phyloP scores from a whole-genome alignment of 2,888 invertebrate genomes.

The Scaptomyza parva region DNA sequence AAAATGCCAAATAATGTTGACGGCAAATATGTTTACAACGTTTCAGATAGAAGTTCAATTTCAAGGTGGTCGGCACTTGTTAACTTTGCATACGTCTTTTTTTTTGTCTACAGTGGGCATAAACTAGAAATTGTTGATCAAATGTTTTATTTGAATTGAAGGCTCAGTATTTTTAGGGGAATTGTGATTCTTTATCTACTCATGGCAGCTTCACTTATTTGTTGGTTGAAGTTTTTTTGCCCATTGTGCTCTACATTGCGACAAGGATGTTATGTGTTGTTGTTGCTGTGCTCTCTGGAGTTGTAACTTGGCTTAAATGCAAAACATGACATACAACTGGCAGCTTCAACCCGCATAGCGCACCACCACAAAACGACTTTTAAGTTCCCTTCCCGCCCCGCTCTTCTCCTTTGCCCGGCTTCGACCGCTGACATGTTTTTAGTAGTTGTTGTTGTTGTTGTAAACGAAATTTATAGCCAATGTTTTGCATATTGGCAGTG shows the following conservation, averaged over 20 bases:
- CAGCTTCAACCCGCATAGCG: conserved; percentile 71
- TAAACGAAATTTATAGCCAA: conserved; percentile 72
- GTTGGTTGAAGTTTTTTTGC: too few relatives aligned
- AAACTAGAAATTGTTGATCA: neutral
- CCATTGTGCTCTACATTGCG: conserved; percentile 38
- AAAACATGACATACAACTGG: conserved; percentile 71
- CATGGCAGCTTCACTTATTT: too few relatives aligned
- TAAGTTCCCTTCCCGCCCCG: neutral
- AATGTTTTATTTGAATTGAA: neutral
- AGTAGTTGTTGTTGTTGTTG: conserved; percentile 23
- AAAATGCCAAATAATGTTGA: conserved; percentile 32
- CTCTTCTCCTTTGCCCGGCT: conserved; percentile 3
- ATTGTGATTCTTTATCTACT: too few relatives aligned
- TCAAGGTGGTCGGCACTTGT: conserved; percentile 70
- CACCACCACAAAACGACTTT: conserved; percentile 55
- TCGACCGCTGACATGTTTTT: conserved; percentile 68
- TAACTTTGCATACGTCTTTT: conserved; percentile 28
- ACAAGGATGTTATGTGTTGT: conserved; percentile 28
- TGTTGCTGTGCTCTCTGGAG: conserved; percentile 23
- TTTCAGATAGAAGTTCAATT: conserved; percentile 57
- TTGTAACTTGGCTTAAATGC: conserved; percentile 58
- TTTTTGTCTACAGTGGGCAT: conserved; percentile 14
- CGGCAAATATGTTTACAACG: conserved; percentile 64
- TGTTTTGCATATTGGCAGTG: conserved; percentile 73
- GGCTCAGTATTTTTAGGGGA: too few relatives aligned